Percentiles rank a stretch among this genome's conserved stretches.
Evolutionary conservation across 2,888 invertebrate genomes (phyloP).

Genomic region (Mythimna albipuncta): DNA sequence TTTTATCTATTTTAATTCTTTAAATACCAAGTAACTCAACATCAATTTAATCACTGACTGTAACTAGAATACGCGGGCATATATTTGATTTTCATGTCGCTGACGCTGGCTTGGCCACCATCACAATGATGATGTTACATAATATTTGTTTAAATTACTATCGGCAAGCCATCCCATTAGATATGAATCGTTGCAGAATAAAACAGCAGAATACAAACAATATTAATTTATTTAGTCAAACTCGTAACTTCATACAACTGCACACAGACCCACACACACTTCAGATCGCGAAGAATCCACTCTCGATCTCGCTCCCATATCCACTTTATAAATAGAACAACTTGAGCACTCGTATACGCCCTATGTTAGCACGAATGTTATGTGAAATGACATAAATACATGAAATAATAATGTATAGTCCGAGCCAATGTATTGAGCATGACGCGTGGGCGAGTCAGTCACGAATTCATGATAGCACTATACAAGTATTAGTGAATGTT

Average conservation of each 20-base stretch:
- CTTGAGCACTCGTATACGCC: conserved; percentile 29
- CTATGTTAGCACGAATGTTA: conserved; percentile 32
- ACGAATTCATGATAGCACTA: background rate
- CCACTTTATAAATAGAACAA: conserved; percentile 45
- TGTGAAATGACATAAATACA: conserved; percentile 27
- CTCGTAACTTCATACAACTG: conserved; percentile 62
- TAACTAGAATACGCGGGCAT: too few species aligned
- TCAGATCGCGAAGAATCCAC: conserved; percentile 73
- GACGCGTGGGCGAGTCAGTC: background rate
- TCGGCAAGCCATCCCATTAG: background rate
- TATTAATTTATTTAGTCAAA: conserved; percentile 78
- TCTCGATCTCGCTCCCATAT: conserved; percentile 57
- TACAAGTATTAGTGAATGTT: conserved; percentile 4
- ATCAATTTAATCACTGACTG: background rate
- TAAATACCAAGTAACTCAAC: background rate
- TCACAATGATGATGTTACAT: background rate
- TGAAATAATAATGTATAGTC: conserved; percentile 6
- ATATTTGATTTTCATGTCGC: too few species aligned
- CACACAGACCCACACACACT: conserved; percentile 68
- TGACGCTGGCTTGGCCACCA: too few species aligned
- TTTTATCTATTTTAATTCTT: background rate
- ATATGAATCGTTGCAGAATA: conserved; percentile 20
- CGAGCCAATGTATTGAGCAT: conserved; percentile 20
- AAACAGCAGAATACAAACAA: conserved; percentile 72
- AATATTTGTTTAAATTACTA: background rate